Evolutionary conservation across 2,113 vertebrate genomes (phyloP).

Genomic region (Sylvietta virens): DNA sequence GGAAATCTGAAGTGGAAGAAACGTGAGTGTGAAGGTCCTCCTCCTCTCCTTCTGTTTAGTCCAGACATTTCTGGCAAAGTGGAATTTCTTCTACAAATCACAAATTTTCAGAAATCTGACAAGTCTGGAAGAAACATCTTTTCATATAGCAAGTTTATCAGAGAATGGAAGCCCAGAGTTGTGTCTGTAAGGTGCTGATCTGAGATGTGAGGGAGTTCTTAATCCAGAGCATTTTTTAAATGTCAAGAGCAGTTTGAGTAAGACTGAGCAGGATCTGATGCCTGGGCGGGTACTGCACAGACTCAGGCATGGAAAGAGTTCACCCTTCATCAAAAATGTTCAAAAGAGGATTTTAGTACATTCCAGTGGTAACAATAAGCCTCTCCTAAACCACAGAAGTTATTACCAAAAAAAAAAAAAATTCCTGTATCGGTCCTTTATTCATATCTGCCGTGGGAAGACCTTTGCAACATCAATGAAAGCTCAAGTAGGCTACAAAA

Average conservation of each 20-base stretch:
- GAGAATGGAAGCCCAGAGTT: background rate
- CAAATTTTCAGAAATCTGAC: background rate
- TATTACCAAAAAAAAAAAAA: background rate
- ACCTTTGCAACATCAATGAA: background rate
- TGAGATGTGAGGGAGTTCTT: background rate
- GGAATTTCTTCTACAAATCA: background rate
- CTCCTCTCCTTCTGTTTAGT: background rate
- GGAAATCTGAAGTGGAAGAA: background rate
- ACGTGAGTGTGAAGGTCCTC: background rate
- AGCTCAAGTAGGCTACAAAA: background rate
- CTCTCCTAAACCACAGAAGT: background rate
- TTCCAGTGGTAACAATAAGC: background rate
- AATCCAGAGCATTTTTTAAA: background rate
- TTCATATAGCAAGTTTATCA: background rate
- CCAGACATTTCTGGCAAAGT: background rate
- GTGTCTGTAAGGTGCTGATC: background rate
- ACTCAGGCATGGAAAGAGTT: background rate
- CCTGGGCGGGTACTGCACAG: rapidly evolving
- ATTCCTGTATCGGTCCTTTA: background rate
- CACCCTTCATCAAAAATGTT: background rate
- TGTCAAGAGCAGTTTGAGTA: background rate
- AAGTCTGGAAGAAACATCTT: background rate
- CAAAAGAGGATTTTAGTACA: background rate
- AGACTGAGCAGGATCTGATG: background rate
- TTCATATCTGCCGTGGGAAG: background rate